phyloP scores from a whole-genome alignment of 2,888 invertebrate species.

The Melanophora roralis region DNA sequence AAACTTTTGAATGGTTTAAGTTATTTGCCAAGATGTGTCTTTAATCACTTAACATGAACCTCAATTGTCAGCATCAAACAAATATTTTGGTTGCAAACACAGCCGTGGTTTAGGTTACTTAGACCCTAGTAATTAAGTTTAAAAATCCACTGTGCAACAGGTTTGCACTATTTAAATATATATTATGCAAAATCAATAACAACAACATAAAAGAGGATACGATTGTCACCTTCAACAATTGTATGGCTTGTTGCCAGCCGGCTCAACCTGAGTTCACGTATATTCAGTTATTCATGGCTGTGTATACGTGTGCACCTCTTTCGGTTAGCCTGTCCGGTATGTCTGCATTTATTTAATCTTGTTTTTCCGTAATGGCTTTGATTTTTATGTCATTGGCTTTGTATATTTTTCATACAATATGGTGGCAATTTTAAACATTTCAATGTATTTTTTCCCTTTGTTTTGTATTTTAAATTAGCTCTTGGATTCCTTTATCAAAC shows the following conservation, averaged over 20 bases:
- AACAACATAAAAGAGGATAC: not conserved
- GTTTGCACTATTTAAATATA: no score
- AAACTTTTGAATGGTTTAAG: no score
- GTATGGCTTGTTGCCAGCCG: conserved; percentile 10
- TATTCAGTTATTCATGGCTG: not conserved
- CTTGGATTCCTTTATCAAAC: conserved; percentile 1
- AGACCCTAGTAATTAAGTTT: no score
- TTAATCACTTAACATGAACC: no score
- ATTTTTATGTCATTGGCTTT: not conserved
- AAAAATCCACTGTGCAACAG: no score
- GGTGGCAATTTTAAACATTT: conserved; percentile 27
- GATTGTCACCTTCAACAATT: conserved; percentile 44
- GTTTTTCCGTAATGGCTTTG: conserved; percentile 24
- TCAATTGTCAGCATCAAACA: no score
- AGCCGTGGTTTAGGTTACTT: no score
- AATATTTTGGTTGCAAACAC: no score
- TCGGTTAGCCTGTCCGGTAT: not conserved
- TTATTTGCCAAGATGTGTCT: no score
- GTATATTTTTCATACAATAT: conserved; percentile 18
- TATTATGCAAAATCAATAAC: not conserved
- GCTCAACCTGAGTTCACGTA: no score
- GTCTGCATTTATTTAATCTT: not conserved
- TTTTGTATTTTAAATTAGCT: conserved; percentile 32
- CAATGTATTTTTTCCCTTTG: not conserved
- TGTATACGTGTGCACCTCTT: not conserved